Conservation (phyloP, 2,797 vertebrate genomes). For the Phylloscopus collybita region DNA sequence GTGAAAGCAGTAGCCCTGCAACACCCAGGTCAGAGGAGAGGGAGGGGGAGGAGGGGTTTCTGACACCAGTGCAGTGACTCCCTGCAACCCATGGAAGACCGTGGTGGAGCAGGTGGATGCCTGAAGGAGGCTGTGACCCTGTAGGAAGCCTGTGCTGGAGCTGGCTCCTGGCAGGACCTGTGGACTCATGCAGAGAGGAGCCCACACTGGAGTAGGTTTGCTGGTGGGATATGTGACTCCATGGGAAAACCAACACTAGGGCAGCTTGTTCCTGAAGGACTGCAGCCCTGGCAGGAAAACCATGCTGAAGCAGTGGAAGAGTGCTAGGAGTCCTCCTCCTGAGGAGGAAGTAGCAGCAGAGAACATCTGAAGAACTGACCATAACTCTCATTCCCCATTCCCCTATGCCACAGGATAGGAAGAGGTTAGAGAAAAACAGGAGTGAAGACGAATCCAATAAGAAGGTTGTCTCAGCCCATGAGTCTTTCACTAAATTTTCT, state of each 20-base stretch:
- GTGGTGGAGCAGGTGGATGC: background rate
- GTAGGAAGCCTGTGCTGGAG: background rate
- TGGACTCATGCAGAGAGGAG: background rate
- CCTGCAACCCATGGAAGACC: too few species aligned
- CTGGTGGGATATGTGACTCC: background rate
- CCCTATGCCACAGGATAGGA: background rate
- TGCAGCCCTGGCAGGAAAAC: background rate
- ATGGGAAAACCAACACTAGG: rapidly evolving
- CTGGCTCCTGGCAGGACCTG: background rate
- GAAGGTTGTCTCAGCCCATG: background rate
- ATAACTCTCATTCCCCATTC: background rate
- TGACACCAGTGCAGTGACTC: background rate
- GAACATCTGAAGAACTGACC: background rate
- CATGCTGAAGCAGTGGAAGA: background rate
- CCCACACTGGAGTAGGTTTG: background rate
- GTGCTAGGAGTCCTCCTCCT: background rate
- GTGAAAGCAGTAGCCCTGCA: background rate
- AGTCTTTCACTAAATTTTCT: background rate
- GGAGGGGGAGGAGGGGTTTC: background rate
- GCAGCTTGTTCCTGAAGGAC: background rate
- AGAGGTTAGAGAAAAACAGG: background rate
- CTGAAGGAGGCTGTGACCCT: background rate
- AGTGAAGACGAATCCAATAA: background rate
- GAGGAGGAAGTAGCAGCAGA: background rate
- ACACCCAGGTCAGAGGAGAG: background rate